These are phyloP conservation scores for Solea senegalensis DNA, from an alignment of 2,113 vertebrate species.

Conservation along the genomic window DNA sequence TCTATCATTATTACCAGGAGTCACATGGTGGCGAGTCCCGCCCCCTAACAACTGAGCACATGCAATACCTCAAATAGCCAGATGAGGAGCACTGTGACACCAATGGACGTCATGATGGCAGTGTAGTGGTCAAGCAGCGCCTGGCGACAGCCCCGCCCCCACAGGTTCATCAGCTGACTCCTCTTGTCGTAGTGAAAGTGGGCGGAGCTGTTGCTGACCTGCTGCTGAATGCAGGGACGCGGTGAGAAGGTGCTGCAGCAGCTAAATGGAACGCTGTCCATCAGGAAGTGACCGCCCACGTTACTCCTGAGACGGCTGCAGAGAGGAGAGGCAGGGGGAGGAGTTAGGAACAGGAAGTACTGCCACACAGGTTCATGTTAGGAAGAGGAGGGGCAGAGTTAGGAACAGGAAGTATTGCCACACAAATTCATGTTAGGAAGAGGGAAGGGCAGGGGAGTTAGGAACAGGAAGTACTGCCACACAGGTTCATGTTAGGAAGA, in stretches of 20 bases:
- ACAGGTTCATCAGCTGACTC: slow-evolving; percentile 86
- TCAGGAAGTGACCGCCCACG: slow-evolving; percentile 84
- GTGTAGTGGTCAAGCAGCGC: slow-evolving; percentile 88
- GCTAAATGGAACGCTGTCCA: slow-evolving; percentile 89
- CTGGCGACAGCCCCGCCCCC: slow-evolving; percentile 85
- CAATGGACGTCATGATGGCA: slow-evolving; percentile 84
- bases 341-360: too few relatives aligned
- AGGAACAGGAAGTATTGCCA: too few relatives aligned
- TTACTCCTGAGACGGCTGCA: slow-evolving; percentile 86
- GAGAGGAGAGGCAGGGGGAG: neutral
- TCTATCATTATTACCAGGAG: too few relatives aligned
- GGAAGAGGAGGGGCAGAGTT: too few relatives aligned
- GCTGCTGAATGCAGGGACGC: slow-evolving; percentile 89
- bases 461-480: neutral
- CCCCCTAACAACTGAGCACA: too few relatives aligned
- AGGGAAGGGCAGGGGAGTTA: neutral
- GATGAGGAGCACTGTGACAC: slow-evolving; percentile 82
- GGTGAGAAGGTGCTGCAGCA: slow-evolving; percentile 89
- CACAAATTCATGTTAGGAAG: too few relatives aligned
- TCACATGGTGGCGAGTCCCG: too few relatives aligned
- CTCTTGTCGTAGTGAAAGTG: slow-evolving; percentile 84
- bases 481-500: too few relatives aligned
- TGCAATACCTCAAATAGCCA: slow-evolving; percentile 89
- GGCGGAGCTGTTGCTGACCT: slow-evolving; percentile 83
- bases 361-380: too few relatives aligned